These are phyloP conservation scores for Callimorpha dominula DNA, from an alignment of 2,888 invertebrate genomes.

Conservation along the genomic window DNA sequence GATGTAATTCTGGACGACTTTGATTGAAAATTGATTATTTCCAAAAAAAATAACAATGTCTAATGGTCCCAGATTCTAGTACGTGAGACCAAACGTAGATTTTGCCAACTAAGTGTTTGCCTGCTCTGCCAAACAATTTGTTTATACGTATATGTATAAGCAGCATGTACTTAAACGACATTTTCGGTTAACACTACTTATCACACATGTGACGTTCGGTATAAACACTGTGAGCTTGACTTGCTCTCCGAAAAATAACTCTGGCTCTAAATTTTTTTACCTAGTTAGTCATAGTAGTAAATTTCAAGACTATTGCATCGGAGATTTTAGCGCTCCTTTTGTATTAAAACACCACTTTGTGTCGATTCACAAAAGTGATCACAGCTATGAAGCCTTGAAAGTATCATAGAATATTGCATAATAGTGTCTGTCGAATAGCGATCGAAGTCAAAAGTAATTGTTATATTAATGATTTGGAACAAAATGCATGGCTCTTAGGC, in stretches of 20 bases:
- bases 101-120: too few relatives aligned
- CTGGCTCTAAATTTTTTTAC: neutral
- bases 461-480: constrained; percentile 34
- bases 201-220: neutral
- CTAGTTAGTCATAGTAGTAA: too few relatives aligned
- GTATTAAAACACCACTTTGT: too few relatives aligned
- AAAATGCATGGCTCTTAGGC: constrained; percentile 27
- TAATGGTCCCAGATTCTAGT: too few relatives aligned
- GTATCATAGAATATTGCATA: constrained; percentile 12
- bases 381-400: constrained; percentile 10
- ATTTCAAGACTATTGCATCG: too few relatives aligned
- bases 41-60: neutral
- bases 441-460: constrained; percentile 37
- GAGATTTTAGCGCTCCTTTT: too few relatives aligned
- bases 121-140: neutral
- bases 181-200: neutral
- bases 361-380: too few relatives aligned
- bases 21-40: too few relatives aligned
- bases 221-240: neutral
- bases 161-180: neutral
- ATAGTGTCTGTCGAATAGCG: constrained; percentile 20
- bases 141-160: neutral
- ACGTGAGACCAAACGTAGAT: neutral
- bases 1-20: too few relatives aligned
- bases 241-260: neutral